phyloP scores from a whole-genome alignment of 2,113 vertebrate genomes.

The Lipophrys pholis region DNA sequence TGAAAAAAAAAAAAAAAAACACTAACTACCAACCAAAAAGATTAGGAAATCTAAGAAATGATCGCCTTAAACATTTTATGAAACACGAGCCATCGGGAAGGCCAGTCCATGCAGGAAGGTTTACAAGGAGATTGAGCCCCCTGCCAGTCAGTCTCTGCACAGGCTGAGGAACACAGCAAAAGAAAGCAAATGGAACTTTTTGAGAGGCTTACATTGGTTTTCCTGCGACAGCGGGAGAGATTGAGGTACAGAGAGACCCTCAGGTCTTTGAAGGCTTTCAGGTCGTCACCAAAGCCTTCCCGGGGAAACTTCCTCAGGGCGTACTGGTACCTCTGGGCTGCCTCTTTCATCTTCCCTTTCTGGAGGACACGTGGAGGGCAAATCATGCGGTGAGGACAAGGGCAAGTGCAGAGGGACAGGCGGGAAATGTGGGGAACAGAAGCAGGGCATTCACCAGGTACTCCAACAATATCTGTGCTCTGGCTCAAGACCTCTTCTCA shows the following conservation, averaged over 20 bases:
- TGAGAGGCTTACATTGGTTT: slow-evolving; percentile 92
- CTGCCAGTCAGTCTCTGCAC: too few species aligned
- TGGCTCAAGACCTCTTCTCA: slow-evolving; percentile 33
- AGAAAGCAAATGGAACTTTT: neutral
- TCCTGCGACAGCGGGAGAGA: slow-evolving; percentile 95
- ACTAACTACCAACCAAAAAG: too few species aligned
- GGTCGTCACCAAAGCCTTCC: slow-evolving; percentile 95
- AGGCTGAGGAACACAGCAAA: slow-evolving; percentile 3
- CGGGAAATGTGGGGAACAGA: neutral
- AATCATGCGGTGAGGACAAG: slow-evolving; percentile 32
- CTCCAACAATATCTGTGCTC: slow-evolving; percentile 37
- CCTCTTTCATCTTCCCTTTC: slow-evolving; percentile 99
- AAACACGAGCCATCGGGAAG: too few species aligned
- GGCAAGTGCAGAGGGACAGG: slow-evolving; percentile 25
- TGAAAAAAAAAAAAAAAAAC: neutral
- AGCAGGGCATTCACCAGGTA: slow-evolving; percentile 27
- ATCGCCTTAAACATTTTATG: too few species aligned
- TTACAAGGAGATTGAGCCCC: too few species aligned
- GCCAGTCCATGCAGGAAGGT: too few species aligned
- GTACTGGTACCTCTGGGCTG: slow-evolving; percentile 97
- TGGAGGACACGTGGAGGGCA: slow-evolving; percentile 73
- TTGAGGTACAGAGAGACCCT: slow-evolving; percentile 95
- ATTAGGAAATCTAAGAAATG: too few species aligned
- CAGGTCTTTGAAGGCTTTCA: slow-evolving; percentile 95
- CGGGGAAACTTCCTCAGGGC: slow-evolving; percentile 96